These are phyloP conservation scores for Oxygymnocypris stewartii DNA, from an alignment of 2,113 vertebrate species.

Conservation along the genomic window DNA sequence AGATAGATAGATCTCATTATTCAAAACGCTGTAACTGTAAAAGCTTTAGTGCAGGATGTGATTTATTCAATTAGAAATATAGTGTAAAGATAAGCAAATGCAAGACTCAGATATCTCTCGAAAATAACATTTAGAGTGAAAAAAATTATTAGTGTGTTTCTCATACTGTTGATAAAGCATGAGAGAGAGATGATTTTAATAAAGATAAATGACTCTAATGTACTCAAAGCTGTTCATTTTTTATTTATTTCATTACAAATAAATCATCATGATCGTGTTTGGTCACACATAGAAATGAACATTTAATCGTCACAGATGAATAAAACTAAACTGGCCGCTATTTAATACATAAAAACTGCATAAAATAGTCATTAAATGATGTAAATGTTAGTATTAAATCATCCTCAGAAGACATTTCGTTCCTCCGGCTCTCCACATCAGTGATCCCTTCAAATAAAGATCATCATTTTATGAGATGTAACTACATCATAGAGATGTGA, in stretches of 20 bases:
- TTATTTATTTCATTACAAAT: neutral
- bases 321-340: neutral
- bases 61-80: neutral
- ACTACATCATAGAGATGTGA: neutral
- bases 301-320: neutral
- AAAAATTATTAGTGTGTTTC: neutral
- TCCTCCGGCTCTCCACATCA: constrained; percentile 11
- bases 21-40: neutral
- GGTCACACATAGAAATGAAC: neutral
- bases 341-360: constrained; percentile 6
- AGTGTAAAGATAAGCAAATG: neutral
- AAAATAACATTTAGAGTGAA: neutral
- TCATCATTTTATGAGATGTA: neutral
- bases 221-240: neutral
- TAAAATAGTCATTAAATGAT: neutral
- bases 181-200: neutral
- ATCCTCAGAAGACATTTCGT: neutral
- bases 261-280: no score
- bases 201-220: neutral
- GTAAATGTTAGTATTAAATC: neutral
- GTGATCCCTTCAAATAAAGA: neutral
- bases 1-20: no score
- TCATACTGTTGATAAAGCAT: neutral
- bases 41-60: neutral
- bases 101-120: neutral